These are phyloP conservation scores for Drosophila parthenogenetica DNA, from an alignment of 2,888 invertebrate species.

Conservation along the genomic window DNA sequence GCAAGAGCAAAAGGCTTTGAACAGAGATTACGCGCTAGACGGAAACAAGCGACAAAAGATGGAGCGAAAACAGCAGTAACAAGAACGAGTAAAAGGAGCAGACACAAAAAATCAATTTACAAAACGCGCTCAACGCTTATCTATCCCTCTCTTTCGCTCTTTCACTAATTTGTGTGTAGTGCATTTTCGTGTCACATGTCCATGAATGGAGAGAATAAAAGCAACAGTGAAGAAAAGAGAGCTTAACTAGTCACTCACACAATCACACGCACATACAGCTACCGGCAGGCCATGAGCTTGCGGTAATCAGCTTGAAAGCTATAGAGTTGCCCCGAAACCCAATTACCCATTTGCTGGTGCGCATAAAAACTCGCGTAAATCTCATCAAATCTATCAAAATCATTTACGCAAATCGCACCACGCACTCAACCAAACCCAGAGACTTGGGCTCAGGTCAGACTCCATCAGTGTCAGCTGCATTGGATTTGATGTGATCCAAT, in stretches of 20 bases:
- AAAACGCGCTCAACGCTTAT: constrained; percentile 32
- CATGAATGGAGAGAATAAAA: constrained; percentile 60
- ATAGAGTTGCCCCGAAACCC: constrained; percentile 31
- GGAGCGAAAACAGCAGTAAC: constrained; percentile 5
- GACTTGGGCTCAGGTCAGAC: constrained; percentile 29
- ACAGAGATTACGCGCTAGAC: constrained; percentile 46
- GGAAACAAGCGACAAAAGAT: constrained; percentile 24
- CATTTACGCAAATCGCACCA: constrained; percentile 72
- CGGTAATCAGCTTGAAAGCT: constrained; percentile 60
- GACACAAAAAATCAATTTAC: constrained; percentile 71
- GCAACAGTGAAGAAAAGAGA: constrained; percentile 42
- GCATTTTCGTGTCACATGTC: constrained; percentile 69
- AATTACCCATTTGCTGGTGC: constrained; percentile 27
- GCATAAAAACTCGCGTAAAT: constrained; percentile 57
- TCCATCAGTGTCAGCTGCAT: constrained; percentile 57
- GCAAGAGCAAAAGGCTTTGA: constrained; percentile 42
- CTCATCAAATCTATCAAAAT: constrained; percentile 79
- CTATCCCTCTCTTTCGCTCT: not conserved
- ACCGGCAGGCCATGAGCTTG: constrained; percentile 19
- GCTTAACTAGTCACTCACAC: constrained; percentile 34
- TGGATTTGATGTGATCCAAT: constrained; percentile 65
- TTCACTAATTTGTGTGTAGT: constrained; percentile 71
- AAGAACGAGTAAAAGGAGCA: constrained; percentile 17
- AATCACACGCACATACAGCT: constrained; percentile 9
- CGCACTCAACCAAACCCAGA: constrained; percentile 21